phyloP scores from a whole-genome alignment of 2,113 vertebrate genomes.

The Hemiprocne comata region DNA sequence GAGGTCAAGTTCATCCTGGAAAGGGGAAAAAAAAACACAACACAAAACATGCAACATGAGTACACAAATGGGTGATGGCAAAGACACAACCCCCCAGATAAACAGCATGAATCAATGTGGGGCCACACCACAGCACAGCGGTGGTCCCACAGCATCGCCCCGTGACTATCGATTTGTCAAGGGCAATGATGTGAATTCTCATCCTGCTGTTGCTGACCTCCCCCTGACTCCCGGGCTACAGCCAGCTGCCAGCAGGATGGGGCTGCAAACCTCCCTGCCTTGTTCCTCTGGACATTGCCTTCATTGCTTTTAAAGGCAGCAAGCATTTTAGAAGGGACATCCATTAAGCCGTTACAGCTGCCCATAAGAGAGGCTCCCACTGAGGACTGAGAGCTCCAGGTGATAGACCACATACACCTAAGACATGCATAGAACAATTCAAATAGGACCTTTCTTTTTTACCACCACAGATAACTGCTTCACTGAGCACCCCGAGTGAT shows the following conservation, averaged over 20 bases:
- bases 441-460: background rate
- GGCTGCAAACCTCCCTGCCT: background rate
- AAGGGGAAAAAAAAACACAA: background rate
- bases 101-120: background rate
- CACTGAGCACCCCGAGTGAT: background rate
- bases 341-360: background rate
- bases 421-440: background rate
- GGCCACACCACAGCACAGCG: accelerated
- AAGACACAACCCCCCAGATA: background rate
- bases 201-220: background rate
- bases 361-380: background rate
- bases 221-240: background rate
- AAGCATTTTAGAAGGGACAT: background rate
- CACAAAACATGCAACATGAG: background rate
- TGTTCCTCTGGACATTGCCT: background rate
- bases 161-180: accelerated
- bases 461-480: background rate
- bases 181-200: background rate
- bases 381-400: background rate
- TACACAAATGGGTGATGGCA: background rate
- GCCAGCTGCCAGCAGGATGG: background rate
- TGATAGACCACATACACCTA: background rate
- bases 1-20: conserved; percentile 95
- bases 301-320: background rate
- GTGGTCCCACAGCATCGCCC: accelerated